These are phyloP conservation scores for Lordiphosa mommai DNA, from an alignment of 1,140 invertebrate genomes.

Conservation along the genomic window DNA sequence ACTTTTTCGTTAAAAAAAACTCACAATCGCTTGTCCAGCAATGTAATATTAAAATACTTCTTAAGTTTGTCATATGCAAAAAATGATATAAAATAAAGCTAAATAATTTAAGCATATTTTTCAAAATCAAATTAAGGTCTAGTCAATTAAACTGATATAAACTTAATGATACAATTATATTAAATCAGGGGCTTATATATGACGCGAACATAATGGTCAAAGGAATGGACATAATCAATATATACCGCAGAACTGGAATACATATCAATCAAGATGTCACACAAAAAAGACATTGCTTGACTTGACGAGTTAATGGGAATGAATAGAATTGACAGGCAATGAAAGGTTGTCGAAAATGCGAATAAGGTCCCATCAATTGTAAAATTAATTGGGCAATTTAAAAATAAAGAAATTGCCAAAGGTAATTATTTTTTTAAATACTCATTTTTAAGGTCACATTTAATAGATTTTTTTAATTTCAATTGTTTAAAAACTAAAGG, in stretches of 20 bases:
- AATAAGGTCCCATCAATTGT: too few relatives aligned
- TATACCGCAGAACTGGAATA: not conserved
- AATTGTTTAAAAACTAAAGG: too few relatives aligned
- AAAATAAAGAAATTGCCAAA: not conserved
- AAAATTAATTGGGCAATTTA: too few relatives aligned
- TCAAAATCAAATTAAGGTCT: not conserved
- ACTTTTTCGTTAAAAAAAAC: not conserved
- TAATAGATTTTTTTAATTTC: too few relatives aligned
- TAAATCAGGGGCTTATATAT: conserved; percentile 33
- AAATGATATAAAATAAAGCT: conserved; percentile 52
- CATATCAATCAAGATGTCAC: not conserved
- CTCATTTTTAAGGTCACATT: too few relatives aligned
- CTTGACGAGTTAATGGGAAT: conserved; percentile 35
- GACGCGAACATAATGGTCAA: conserved; percentile 18
- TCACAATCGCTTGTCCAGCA: conserved; percentile 46
- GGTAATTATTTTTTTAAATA: too few relatives aligned
- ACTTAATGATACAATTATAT: conserved; percentile 21
- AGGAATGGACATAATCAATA: conserved; percentile 15
- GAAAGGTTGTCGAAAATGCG: not conserved
- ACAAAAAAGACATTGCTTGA: not conserved
- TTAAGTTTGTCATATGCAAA: conserved; percentile 49
- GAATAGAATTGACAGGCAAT: too few relatives aligned
- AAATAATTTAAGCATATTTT: conserved; percentile 25
- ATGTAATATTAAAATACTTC: conserved; percentile 45
- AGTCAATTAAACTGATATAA: conserved; percentile 21